These are phyloP conservation scores for Myathropa florea DNA, from an alignment of 2,888 invertebrate species.

Conservation along the genomic window DNA sequence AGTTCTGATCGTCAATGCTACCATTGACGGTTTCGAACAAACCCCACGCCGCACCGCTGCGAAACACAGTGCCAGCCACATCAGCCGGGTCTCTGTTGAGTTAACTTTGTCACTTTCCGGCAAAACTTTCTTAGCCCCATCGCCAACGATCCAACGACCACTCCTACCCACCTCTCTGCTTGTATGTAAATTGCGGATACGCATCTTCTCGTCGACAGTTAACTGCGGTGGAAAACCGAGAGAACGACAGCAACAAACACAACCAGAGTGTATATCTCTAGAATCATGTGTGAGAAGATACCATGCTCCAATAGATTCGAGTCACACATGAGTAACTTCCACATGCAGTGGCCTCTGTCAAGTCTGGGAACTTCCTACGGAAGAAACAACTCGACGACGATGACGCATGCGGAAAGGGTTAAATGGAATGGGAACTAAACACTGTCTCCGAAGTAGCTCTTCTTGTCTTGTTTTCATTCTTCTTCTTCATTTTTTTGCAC, in stretches of 20 bases:
- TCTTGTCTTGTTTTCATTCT: not conserved
- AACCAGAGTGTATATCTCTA: not conserved
- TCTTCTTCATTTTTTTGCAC: not conserved
- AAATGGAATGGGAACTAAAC: slow-evolving; percentile 36
- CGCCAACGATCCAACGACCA: not conserved
- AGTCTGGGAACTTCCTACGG: slow-evolving; percentile 68
- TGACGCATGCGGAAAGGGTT: slow-evolving; percentile 51
- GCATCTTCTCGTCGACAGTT: not conserved
- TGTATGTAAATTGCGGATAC: slow-evolving; percentile 42
- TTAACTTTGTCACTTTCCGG: not conserved
- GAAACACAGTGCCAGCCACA: not conserved
- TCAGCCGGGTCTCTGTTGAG: not conserved
- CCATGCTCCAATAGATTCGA: slow-evolving; percentile 58
- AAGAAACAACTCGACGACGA: slow-evolving; percentile 43
- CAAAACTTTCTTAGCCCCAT: not conserved
- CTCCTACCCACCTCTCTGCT: slow-evolving; percentile 8
- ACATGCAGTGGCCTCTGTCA: slow-evolving; percentile 11
- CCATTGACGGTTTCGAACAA: too few species aligned
- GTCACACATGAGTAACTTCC: slow-evolving; percentile 63
- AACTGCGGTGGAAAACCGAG: not conserved
- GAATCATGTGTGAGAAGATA: slow-evolving; percentile 56
- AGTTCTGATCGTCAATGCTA: not conserved
- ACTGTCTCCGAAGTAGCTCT: not conserved
- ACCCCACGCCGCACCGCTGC: too few species aligned
- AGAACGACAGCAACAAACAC: not conserved